These are phyloP conservation scores for Drosophila demipolita DNA, from an alignment of 2,888 invertebrate species.

Conservation along the genomic window DNA sequence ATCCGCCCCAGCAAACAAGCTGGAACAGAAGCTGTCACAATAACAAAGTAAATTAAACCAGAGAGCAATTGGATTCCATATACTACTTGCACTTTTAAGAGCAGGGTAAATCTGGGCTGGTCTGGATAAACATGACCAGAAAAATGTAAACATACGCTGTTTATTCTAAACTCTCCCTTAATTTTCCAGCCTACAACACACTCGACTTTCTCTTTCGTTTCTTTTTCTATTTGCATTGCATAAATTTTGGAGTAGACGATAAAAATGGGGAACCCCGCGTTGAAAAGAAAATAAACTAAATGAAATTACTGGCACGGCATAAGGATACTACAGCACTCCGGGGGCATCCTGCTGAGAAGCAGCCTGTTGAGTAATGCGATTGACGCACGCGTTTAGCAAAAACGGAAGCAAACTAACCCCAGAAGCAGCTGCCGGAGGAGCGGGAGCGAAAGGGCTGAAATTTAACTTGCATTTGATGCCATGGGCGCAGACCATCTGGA, in stretches of 20 bases:
- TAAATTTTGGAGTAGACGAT: constrained; percentile 56
- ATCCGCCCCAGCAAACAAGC: constrained; percentile 54
- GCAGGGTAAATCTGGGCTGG: constrained; percentile 23
- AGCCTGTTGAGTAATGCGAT: constrained; percentile 67
- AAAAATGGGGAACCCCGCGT: constrained; percentile 25
- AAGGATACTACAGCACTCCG: constrained; percentile 32
- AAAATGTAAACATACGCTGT: constrained; percentile 65
- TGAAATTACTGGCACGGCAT: constrained; percentile 57
- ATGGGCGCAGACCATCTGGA: constrained; percentile 44
- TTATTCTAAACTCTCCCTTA: constrained; percentile 24
- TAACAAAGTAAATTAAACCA: constrained; percentile 35
- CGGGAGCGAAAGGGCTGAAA: constrained; percentile 46
- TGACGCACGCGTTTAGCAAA: constrained; percentile 58
- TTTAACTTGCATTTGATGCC: not conserved
- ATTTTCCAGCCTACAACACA: constrained; percentile 1
- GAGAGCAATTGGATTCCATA: constrained; percentile 17
- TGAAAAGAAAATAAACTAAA: constrained; percentile 49
- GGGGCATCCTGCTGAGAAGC: constrained; percentile 62
- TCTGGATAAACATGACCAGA: constrained; percentile 35
- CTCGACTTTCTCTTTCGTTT: constrained; percentile 38
- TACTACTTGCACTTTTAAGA: constrained; percentile 1
- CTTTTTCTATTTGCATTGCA: constrained; percentile 66
- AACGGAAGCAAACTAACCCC: constrained; percentile 46
- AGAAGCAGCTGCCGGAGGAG: constrained; percentile 46
- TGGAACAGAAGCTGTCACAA: constrained; percentile 50